Conservation (phyloP, 2,797 vertebrate species). For the Otolemur crassicaudatus region DNA sequence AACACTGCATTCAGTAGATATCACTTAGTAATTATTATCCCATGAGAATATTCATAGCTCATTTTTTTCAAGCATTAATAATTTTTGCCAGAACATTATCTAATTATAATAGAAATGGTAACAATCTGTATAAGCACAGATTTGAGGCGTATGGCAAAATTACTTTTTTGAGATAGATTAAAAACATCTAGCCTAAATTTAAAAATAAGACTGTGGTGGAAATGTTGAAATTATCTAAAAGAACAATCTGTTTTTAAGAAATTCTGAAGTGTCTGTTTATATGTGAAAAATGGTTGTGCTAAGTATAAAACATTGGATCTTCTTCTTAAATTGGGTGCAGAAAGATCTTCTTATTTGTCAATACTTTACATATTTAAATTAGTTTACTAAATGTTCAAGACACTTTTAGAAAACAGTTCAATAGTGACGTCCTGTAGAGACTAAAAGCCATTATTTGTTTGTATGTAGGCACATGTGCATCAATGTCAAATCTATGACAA, state of each 20-base stretch:
- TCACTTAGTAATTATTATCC: neutral
- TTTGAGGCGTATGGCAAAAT: neutral
- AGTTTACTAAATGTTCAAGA: constrained; percentile 6
- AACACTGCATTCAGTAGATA: neutral
- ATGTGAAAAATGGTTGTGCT: neutral
- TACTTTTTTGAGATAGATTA: neutral
- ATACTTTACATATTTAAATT: constrained; percentile 36
- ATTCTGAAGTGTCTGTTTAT: neutral
- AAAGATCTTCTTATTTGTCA: neutral
- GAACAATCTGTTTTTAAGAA: constrained; percentile 54
- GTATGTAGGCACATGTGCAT: neutral
- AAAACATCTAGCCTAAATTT: constrained; percentile 51
- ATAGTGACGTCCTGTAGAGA: neutral
- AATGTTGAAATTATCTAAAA: constrained; percentile 57
- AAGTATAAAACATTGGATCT: constrained; percentile 14
- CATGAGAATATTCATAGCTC: neutral
- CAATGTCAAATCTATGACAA: neutral
- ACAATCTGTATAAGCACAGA: neutral
- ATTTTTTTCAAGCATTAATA: constrained; percentile 25
- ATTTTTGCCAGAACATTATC: neutral
- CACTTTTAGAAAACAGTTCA: constrained; percentile 21
- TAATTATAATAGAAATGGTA: constrained; percentile 14
- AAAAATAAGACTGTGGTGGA: neutral
- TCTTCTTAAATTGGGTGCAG: constrained; percentile 3
- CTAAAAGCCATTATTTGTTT: neutral